Evolutionary conservation across 1,140 invertebrate genomes (phyloP).

Genomic region (Ylistrum balloti): DNA sequence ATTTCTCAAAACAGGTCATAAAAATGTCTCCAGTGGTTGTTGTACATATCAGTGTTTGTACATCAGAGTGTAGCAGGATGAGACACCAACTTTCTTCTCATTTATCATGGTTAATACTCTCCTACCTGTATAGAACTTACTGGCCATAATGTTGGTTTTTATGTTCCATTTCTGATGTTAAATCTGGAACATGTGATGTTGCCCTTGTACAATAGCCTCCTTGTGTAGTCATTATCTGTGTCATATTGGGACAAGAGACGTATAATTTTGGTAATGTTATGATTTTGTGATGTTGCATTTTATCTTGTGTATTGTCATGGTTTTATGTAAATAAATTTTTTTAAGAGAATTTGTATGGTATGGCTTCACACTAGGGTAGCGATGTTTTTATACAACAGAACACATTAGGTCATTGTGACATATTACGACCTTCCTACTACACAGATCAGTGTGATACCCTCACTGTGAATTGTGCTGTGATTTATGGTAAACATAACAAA

Average conservation of each 20-base stretch:
- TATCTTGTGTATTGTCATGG: background rate
- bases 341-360: background rate
- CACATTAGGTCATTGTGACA: constrained; percentile 24
- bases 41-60: background rate
- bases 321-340: constrained; percentile 12
- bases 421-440: background rate
- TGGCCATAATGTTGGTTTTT: background rate
- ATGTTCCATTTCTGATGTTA: background rate
- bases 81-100: background rate
- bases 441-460: background rate
- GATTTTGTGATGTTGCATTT: constrained; percentile 4
- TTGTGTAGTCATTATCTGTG: background rate
- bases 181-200: constrained; percentile 15
- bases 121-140: background rate
- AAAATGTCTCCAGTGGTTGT: background rate
- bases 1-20: background rate
- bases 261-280: background rate
- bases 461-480: background rate
- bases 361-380: background rate
- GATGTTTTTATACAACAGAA: background rate
- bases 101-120: background rate
- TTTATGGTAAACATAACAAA: constrained; percentile 17
- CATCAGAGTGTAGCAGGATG: background rate
- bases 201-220: background rate
- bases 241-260: background rate